Percentiles rank a stretch among this genome's conserved stretches.
Conservation (phyloP, 2,888 invertebrate genomes). For the Tanytarsus gracilentus region DNA sequence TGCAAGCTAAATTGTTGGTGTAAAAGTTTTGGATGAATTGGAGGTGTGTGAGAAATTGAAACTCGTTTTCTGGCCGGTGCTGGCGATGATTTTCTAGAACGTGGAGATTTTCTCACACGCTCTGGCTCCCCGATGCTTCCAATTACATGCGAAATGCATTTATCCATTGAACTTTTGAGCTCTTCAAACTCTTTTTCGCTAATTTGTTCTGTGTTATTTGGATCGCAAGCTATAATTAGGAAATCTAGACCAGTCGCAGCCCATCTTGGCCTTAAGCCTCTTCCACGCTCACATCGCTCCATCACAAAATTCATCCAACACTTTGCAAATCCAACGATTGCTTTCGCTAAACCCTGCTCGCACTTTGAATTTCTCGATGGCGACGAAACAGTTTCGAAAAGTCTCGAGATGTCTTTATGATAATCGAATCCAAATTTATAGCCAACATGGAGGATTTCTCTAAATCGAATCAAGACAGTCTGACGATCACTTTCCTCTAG, state of each 20-base stretch:
- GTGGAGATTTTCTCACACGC: conserved; percentile 41
- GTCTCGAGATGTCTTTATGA: conserved; percentile 48
- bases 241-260: conserved; percentile 84
- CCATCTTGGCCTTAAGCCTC: conserved; percentile 77
- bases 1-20: conserved; percentile 43
- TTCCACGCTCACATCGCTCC: conserved; percentile 71
- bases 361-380: conserved; percentile 39
- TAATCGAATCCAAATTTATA: conserved; percentile 83
- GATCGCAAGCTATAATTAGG: conserved; percentile 74
- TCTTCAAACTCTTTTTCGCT: conserved; percentile 70
- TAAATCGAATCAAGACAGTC: conserved; percentile 54
- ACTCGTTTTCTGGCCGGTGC: conserved; percentile 42
- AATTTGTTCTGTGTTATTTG: conserved; percentile 67
- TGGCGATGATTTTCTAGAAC: conserved; percentile 40
- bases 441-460: conserved; percentile 75
- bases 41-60: conserved; percentile 37
- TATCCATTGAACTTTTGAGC: conserved; percentile 68
- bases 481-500: conserved; percentile 46
- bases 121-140: conserved; percentile 52
- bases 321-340: conserved; percentile 60
- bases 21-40: conserved; percentile 38
- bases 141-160: conserved; percentile 80
- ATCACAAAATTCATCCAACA: conserved; percentile 87
- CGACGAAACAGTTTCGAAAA: conserved; percentile 45
- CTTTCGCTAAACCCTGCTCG: conserved; percentile 46